Evolutionary conservation across 1,140 invertebrate genomes (phyloP).

Genomic region (Neodiprion lecontei): DNA sequence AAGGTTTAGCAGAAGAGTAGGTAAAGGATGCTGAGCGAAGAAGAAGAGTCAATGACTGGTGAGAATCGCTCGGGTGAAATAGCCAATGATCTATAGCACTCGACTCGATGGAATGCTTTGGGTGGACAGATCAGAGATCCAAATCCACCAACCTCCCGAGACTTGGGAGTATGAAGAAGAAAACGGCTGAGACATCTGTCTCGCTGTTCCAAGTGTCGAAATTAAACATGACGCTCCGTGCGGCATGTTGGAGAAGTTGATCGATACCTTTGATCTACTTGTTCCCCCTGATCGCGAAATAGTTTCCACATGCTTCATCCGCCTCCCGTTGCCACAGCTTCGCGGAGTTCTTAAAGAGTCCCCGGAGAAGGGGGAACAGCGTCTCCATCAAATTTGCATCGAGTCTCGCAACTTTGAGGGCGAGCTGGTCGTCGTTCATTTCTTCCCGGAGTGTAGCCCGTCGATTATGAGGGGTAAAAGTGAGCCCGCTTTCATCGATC

Average conservation of each 20-base stretch:
- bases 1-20: no score
- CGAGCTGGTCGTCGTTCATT: background rate
- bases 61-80: background rate
- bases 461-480: background rate
- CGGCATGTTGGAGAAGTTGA: background rate
- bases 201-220: no score
- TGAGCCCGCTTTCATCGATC: background rate
- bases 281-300: background rate
- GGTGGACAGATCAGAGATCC: background rate
- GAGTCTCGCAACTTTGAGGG: background rate
- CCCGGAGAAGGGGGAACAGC: background rate
- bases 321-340: background rate
- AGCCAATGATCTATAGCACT: background rate
- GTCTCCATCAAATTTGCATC: background rate
- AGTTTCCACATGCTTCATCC: background rate
- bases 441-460: background rate
- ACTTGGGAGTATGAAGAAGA: background rate
- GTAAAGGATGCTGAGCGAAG: no score
- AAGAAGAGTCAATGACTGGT: slow-evolving; percentile 1
- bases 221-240: background rate
- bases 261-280: background rate
- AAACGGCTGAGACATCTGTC: background rate
- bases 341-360: background rate
- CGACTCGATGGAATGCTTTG: background rate
- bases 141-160: background rate